Evolutionary conservation across 2,888 invertebrate species (phyloP).

Genomic region (Nudaria mundana): DNA sequence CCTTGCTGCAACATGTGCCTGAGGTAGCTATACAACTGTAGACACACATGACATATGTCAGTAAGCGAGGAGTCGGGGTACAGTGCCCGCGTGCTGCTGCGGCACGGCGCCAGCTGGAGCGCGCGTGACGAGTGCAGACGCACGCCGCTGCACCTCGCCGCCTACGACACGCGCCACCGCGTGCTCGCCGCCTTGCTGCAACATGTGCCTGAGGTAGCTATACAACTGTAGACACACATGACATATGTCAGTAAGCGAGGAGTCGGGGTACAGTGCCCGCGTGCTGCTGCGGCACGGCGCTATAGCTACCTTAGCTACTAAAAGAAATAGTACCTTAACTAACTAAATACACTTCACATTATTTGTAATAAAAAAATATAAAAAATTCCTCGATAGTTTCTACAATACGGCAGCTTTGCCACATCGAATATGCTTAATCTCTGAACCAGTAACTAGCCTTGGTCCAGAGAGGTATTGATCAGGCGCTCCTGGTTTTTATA

Average conservation of each 20-base stretch:
- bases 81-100: constrained; percentile 36
- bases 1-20: constrained; percentile 35
- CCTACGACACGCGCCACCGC: constrained; percentile 44
- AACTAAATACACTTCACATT: too few relatives aligned
- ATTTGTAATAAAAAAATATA: too few relatives aligned
- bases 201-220: constrained; percentile 32
- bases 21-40: too few relatives aligned
- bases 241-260: constrained; percentile 51
- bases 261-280: constrained; percentile 30
- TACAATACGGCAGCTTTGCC: too few relatives aligned
- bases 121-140: constrained; percentile 50
- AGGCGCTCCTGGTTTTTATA: too few relatives aligned
- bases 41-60: constrained; percentile 61
- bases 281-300: constrained; percentile 45
- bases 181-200: constrained; percentile 40
- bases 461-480: too few relatives aligned
- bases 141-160: constrained; percentile 64
- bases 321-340: too few relatives aligned
- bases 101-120: constrained; percentile 39
- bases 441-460: too few relatives aligned
- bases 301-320: too few relatives aligned
- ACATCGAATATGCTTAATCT: too few relatives aligned
- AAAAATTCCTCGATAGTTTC: too few relatives aligned
- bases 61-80: constrained; percentile 37
- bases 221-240: too few relatives aligned